Percentiles rank a stretch among this genome's conserved stretches.
phyloP scores from a whole-genome alignment of 2,113 vertebrate genomes.

The Rhinoderma darwinii region DNA sequence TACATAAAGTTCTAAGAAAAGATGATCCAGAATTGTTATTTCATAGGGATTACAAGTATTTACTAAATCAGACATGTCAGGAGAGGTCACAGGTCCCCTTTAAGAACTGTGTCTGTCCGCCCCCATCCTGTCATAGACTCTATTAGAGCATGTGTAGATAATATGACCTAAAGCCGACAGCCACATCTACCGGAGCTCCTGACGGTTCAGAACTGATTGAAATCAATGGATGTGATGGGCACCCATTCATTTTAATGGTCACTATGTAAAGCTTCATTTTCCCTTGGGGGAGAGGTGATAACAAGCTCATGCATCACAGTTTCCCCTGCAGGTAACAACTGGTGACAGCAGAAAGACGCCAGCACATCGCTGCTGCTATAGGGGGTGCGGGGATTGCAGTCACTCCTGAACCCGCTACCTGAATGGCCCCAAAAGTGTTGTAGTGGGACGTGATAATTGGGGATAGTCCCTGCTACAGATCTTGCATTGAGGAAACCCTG shows the following conservation, averaged over 20 bases:
- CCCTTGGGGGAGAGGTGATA: background rate
- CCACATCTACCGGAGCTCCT: no score
- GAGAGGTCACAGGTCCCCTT: background rate
- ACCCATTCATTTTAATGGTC: background rate
- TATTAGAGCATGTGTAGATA: background rate
- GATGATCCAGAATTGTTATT: no score
- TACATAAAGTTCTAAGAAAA: no score
- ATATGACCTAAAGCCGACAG: background rate
- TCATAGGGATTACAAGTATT: no score
- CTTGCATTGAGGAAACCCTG: no score
- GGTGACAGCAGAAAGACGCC: background rate
- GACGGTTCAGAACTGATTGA: background rate
- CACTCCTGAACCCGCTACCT: no score
- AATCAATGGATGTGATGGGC: background rate
- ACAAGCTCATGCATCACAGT: background rate
- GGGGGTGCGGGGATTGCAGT: background rate
- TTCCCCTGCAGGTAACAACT: background rate
- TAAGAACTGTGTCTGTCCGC: background rate
- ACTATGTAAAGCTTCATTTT: background rate
- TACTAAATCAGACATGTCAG: no score
- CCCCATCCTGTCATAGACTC: background rate
- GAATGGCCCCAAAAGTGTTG: no score
- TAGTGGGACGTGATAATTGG: no score
- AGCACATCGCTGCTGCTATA: background rate
- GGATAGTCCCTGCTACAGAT: no score